Evolutionary conservation across 2,888 invertebrate species (phyloP), one percentile per base, ranked within the genome.

Genomic region (Anagyrus pseudococci): DNA sequence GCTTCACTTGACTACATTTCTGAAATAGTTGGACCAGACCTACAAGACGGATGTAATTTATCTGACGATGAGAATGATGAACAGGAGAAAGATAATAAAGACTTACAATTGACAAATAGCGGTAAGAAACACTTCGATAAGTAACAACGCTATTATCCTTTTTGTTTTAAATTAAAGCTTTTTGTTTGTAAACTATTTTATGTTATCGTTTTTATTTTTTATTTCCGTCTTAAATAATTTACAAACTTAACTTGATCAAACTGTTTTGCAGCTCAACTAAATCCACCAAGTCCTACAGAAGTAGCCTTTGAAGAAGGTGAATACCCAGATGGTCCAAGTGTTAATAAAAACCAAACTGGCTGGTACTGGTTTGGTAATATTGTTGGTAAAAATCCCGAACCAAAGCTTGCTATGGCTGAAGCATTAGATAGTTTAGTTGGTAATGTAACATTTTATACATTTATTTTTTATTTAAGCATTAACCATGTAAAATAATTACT

Each of bases 291-390:
- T 75, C 84, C 84, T 26, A 79, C 83, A 71, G 83, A 84, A 73
- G 81, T 83, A 68, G 84, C 86, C 64, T 83, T 83, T 53, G 88
- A 88, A 72, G 84, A 83, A 71, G 85, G 84, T 70, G 85, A 86
- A 20, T 84, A 89, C 53, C 80, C 84, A 33, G 89, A 89, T 75
- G 84, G 84, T 69, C 85, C 88, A 62, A 83, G 84, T 71, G 86
- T 87, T 66, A 87, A 86, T 64, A 86, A 85, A 50, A 91, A 90
- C 80, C 85, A 84, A 74, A 88, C 88, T 65, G 94, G 94, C 47
- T 94, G 94, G 93, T 87, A 89, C 79, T 94, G 92, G 87, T 87
- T 93, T 57, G 90, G 92, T 20, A 92, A 92, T 40, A 86, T 94
- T 61, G 87, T 89, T 67, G 93, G 93, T 22, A 86, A 87, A 72